Evolutionary conservation across 1,140 invertebrate species (phyloP).

Genomic region (Leguminivora glycinivorella): DNA sequence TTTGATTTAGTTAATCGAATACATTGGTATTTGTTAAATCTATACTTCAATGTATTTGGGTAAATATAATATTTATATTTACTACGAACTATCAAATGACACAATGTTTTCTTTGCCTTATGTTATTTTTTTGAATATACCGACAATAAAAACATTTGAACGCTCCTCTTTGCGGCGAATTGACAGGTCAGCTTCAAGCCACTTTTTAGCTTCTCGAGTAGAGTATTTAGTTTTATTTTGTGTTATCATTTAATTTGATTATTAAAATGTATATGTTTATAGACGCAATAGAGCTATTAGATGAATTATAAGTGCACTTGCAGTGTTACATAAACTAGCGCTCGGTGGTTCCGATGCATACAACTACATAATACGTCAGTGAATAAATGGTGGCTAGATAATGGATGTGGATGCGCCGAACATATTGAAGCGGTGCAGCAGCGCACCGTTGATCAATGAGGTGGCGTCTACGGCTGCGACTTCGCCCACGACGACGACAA

Average conservation of each 20-base stretch:
- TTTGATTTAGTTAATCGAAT: not conserved
- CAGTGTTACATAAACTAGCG: conserved; percentile 75
- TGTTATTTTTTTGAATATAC: not conserved
- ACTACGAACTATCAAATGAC: too few species aligned
- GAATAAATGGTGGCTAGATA: conserved; percentile 75
- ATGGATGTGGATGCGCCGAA: conserved; percentile 79
- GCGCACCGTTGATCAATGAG: conserved; percentile 78
- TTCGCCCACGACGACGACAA: conserved; percentile 70
- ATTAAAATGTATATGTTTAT: conserved; percentile 57
- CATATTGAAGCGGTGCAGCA: conserved; percentile 78
- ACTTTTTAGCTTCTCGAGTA: conserved; percentile 69
- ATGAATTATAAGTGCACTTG: conserved; percentile 61
- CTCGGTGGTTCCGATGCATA: conserved; percentile 69
- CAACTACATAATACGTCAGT: conserved; percentile 75
- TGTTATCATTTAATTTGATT: conserved; percentile 60
- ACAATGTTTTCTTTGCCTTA: not conserved
- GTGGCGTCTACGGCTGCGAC: conserved; percentile 67
- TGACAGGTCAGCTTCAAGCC: conserved; percentile 73
- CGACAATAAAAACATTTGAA: not conserved
- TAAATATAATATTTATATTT: too few species aligned
- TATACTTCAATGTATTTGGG: too few species aligned
- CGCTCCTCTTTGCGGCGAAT: conserved; percentile 37
- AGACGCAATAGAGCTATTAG: conserved; percentile 51
- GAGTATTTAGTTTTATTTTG: conserved; percentile 69
- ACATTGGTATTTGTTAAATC: not conserved